Percentiles rank a stretch among this genome's conserved stretches.
Evolutionary conservation across 2,797 vertebrate genomes (phyloP).

Genomic region (Sciurus carolinensis): DNA sequence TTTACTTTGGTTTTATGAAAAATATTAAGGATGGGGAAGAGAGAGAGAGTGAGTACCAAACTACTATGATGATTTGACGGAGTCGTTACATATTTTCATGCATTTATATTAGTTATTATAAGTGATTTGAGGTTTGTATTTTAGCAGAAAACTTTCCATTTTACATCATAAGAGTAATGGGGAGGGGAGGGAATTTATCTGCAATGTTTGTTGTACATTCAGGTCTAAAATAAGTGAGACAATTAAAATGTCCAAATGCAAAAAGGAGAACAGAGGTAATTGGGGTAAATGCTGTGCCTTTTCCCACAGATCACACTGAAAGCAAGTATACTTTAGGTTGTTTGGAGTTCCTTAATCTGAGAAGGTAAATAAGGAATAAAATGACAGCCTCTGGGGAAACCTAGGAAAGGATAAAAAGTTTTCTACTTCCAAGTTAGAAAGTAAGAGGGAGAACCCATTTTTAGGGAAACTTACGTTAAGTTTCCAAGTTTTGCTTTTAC

Average conservation of each 20-base stretch:
- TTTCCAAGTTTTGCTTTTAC: constrained; percentile 39
- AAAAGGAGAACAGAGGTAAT: neutral
- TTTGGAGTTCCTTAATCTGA: constrained; percentile 37
- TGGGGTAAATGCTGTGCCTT: neutral
- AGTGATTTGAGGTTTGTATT: constrained; percentile 23
- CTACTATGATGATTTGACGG: neutral
- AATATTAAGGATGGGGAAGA: neutral
- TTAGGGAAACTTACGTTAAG: constrained; percentile 42
- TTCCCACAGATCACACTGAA: neutral
- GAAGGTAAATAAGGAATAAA: constrained; percentile 28
- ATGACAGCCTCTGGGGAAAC: neutral
- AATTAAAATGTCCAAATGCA: neutral
- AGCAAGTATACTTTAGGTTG: neutral
- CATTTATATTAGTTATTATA: neutral
- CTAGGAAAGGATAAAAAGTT: neutral
- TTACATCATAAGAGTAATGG: neutral
- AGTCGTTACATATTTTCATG: neutral
- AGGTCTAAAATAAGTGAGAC: neutral
- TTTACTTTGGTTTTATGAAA: constrained; percentile 52
- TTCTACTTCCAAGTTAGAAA: neutral
- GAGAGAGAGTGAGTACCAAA: neutral
- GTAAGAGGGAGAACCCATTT: constrained; percentile 31
- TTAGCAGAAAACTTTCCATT: neutral
- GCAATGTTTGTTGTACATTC: neutral
- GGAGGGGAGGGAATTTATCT: neutral